phyloP scores from a whole-genome alignment of 2,797 vertebrate species.

The Ispidina picta region DNA sequence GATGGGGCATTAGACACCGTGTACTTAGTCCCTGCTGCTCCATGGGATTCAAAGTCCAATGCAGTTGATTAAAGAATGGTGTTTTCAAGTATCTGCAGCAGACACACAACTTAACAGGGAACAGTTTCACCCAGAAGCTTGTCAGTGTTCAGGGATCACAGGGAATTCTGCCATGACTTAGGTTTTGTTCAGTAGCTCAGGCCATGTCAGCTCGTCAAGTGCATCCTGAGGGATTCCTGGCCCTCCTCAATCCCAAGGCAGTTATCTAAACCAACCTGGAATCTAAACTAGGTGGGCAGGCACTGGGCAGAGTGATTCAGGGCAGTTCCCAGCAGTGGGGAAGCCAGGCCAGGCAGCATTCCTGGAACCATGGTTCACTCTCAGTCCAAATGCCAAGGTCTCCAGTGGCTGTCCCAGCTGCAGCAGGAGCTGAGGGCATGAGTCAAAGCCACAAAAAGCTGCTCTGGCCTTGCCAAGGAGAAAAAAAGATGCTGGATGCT shows the following conservation, averaged over 20 bases:
- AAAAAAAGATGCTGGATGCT: not conserved
- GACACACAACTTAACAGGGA: not conserved
- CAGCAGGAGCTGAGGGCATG: not conserved
- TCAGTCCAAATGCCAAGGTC: not conserved
- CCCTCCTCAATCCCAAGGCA: not conserved
- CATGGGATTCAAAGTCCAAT: constrained; percentile 4
- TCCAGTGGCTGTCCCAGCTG: not conserved
- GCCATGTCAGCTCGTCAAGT: not conserved
- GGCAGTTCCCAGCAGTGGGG: not conserved
- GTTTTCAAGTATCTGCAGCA: not conserved
- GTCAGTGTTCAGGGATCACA: not conserved
- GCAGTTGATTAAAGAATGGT: not conserved
- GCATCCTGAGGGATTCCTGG: not conserved
- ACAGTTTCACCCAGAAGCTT: not conserved
- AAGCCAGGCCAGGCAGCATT: not conserved
- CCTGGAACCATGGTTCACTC: not conserved
- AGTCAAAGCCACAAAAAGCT: constrained; percentile 9
- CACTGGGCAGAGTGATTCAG: not conserved
- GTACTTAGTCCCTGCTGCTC: not conserved
- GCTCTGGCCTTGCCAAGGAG: not conserved
- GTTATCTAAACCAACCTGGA: not conserved
- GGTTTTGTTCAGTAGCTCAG: not conserved
- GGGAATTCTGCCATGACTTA: not conserved
- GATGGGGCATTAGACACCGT: constrained; percentile 11
- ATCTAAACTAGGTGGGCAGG: not conserved